These are phyloP conservation scores for Lordiphosa fenestrarum DNA, from an alignment of 2,888 invertebrate genomes.

Conservation along the genomic window DNA sequence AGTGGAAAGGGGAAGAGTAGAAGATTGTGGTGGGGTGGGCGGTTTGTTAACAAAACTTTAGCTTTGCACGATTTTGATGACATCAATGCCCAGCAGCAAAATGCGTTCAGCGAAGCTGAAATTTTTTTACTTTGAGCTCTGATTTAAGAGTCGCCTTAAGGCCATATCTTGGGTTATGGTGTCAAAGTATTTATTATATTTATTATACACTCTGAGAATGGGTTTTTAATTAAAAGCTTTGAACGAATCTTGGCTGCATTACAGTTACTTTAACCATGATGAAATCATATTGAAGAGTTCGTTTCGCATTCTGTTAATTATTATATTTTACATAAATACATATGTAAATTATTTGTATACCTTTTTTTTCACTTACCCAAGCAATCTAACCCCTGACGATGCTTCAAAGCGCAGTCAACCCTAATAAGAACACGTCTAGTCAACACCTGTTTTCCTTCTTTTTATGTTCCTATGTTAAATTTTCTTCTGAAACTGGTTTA, in stretches of 20 bases:
- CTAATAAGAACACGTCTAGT: constrained; percentile 51
- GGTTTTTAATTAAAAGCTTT: too few relatives aligned
- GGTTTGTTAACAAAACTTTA: constrained; percentile 30
- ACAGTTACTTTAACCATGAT: too few relatives aligned
- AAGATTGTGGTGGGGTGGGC: constrained; percentile 7
- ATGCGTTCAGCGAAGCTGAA: constrained; percentile 71
- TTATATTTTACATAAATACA: too few relatives aligned
- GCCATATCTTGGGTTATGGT: constrained; percentile 1
- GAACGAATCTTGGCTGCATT: too few relatives aligned
- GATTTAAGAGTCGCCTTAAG: constrained; percentile 22
- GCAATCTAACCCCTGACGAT: constrained; percentile 13
- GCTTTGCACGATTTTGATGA: constrained; percentile 57
- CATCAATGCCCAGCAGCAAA: constrained; percentile 55
- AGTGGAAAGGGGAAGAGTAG: constrained; percentile 2
- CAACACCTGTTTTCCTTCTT: constrained; percentile 55
- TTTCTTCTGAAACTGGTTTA: constrained; percentile 59
- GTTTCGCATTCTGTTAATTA: too few relatives aligned
- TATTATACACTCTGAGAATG: too few relatives aligned
- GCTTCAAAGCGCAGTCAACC: constrained; percentile 43
- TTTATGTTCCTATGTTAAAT: constrained; percentile 15
- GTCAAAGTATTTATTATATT: neutral
- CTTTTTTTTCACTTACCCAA: neutral
- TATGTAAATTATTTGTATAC: too few relatives aligned
- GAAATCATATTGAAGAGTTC: too few relatives aligned
- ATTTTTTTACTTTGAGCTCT: constrained; percentile 33